A percentile compares a stretch with the other conserved stretches of the same genome.
Conservation (phyloP, 2,888 invertebrate species). For the Lepidochrysops patricia region DNA sequence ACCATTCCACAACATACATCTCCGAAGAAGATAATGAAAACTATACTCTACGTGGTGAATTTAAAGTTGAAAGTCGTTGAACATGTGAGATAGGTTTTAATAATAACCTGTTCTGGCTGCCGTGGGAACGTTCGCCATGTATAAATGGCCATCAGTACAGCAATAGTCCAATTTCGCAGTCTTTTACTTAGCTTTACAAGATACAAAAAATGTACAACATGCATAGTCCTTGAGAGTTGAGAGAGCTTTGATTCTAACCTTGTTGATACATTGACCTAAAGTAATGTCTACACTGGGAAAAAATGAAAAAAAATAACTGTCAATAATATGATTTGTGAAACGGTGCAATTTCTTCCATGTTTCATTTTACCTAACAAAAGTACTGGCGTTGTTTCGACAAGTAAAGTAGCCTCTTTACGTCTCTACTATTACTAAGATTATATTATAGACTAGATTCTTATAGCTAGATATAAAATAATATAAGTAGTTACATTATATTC, state of each 20-base stretch:
- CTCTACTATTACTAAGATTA: too few species aligned
- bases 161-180: constrained; percentile 71
- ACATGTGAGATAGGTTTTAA: constrained; percentile 55
- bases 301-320: too few species aligned
- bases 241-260: not conserved
- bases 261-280: not conserved
- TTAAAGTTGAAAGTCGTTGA: constrained; percentile 40
- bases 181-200: constrained; percentile 59
- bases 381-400: too few species aligned
- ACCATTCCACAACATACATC: constrained; percentile 15
- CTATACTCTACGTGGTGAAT: constrained; percentile 30
- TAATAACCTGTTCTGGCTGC: constrained; percentile 71
- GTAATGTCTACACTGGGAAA: not conserved
- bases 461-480: too few species aligned
- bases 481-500: too few species aligned
- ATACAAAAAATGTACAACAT: not conserved
- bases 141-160: constrained; percentile 71
- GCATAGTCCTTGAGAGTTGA: not conserved
- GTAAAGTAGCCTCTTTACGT: too few species aligned
- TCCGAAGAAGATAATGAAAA: constrained; percentile 26
- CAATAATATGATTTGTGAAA: too few species aligned
- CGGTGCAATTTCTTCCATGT: too few species aligned
- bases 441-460: too few species aligned
- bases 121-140: constrained; percentile 72
- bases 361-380: too few species aligned